Conservation (phyloP, 2,888 invertebrate genomes). For the Lasioglossum oenotherae region DNA sequence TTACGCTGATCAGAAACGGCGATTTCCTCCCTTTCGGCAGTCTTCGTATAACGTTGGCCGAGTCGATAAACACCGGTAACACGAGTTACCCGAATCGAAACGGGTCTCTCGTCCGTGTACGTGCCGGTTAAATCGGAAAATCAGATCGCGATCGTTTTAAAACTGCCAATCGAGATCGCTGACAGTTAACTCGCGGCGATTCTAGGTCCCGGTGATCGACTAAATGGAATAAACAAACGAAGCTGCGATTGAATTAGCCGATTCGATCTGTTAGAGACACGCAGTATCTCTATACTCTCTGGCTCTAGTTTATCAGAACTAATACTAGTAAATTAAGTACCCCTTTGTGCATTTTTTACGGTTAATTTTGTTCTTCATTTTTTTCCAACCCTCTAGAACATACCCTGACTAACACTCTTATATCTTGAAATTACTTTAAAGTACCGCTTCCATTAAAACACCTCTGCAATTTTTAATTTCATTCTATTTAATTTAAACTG, state of each 20-base stretch:
- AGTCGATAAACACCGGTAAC: slow-evolving; percentile 36
- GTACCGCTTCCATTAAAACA: not conserved
- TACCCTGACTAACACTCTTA: not conserved
- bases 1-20: slow-evolving; percentile 34
- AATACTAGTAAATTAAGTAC: no score
- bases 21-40: not conserved
- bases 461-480: not conserved
- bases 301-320: no score
- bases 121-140: slow-evolving; percentile 33
- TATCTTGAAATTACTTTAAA: not conserved
- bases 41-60: slow-evolving; percentile 24
- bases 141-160: slow-evolving; percentile 21
- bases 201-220: not conserved
- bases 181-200: slow-evolving; percentile 7
- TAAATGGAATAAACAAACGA: not conserved
- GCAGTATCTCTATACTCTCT: not conserved
- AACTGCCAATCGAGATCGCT: not conserved
- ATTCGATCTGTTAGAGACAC: not conserved
- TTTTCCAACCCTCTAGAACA: not conserved
- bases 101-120: not conserved
- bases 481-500: not conserved
- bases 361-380: not conserved
- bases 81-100: slow-evolving; percentile 28
- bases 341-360: not conserved
- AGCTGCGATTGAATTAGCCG: not conserved